A percentile compares a stretch with the other conserved stretches of the same genome.
These are phyloP conservation scores for Cygnus buccinator DNA, from an alignment of 2,113 vertebrate genomes.

Conservation along the genomic window DNA sequence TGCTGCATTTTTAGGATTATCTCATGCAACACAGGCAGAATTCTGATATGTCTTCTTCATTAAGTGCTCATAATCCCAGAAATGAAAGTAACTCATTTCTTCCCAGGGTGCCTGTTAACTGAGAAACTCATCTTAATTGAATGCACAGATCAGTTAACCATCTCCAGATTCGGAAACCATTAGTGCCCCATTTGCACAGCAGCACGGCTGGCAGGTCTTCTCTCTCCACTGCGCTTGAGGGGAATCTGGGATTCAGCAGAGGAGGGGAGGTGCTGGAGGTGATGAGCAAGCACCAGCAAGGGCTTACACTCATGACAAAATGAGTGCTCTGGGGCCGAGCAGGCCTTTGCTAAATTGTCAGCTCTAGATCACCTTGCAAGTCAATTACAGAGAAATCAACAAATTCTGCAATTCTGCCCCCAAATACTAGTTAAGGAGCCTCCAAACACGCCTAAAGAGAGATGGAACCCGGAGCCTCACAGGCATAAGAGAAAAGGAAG, in stretches of 20 bases:
- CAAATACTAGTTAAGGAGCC: background rate
- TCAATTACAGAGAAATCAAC: conserved; percentile 23
- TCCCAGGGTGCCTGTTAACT: conserved; percentile 77
- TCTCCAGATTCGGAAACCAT: conserved; percentile 57
- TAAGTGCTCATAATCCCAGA: conserved; percentile 73
- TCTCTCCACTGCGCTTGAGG: conserved; percentile 29
- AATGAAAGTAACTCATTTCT: conserved; percentile 69
- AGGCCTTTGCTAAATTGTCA: conserved; percentile 16
- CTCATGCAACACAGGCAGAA: conserved; percentile 39
- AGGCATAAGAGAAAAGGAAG: background rate
- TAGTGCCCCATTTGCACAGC: conserved; percentile 57
- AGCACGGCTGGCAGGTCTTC: background rate
- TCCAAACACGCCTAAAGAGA: background rate
- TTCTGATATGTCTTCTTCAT: conserved; percentile 72
- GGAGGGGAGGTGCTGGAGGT: background rate
- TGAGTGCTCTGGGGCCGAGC: conserved; percentile 13
- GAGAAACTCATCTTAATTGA: conserved; percentile 74
- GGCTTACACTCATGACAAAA: conserved; percentile 31
- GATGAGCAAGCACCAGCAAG: background rate
- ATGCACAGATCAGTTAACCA: conserved; percentile 72
- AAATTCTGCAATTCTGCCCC: conserved; percentile 32
- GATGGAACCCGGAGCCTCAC: background rate
- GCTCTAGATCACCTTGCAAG: conserved; percentile 5
- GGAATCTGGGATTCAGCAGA: conserved; percentile 33
- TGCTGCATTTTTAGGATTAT: conserved; percentile 47